phyloP scores from a whole-genome alignment of 2,888 invertebrate genomes.

The Gasteruption jaculator region DNA sequence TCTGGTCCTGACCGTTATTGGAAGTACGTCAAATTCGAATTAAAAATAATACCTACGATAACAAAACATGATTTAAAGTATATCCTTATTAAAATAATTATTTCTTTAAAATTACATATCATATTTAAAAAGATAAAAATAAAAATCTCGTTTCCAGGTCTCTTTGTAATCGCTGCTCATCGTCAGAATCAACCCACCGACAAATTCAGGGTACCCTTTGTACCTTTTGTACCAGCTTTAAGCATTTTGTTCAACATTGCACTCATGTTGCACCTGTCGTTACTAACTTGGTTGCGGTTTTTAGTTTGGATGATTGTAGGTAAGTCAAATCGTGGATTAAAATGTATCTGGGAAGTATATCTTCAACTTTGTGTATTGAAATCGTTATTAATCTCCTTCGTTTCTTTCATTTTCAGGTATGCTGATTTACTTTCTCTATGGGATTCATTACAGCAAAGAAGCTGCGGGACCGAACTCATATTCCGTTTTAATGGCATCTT shows the following conservation, averaged over 20 bases:
- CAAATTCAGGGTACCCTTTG: constrained; percentile 76
- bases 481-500: constrained; percentile 63
- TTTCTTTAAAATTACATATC: no score
- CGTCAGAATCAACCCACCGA: constrained; percentile 67
- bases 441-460: constrained; percentile 80
- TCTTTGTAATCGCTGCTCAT: constrained; percentile 71
- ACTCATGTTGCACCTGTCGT: constrained; percentile 77
- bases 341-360: no score
- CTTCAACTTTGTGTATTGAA: no score
- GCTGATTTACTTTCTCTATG: constrained; percentile 78
- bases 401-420: constrained; percentile 59
- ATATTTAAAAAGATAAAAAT: constrained; percentile 8
- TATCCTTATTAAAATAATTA: no score
- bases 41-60: neutral
- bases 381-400: neutral
- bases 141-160: constrained; percentile 51
- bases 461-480: constrained; percentile 62
- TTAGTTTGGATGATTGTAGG: constrained; percentile 83
- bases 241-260: constrained; percentile 79
- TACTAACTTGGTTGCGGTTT: constrained; percentile 79
- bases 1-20: constrained; percentile 60
- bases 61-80: neutral
- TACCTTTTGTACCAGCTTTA: constrained; percentile 72
- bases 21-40: constrained; percentile 56
- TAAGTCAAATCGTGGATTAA: constrained; percentile 44